These are phyloP conservation scores for Oncopodura yosiiana DNA, from an alignment of 1,140 invertebrate genomes.

Conservation along the genomic window DNA sequence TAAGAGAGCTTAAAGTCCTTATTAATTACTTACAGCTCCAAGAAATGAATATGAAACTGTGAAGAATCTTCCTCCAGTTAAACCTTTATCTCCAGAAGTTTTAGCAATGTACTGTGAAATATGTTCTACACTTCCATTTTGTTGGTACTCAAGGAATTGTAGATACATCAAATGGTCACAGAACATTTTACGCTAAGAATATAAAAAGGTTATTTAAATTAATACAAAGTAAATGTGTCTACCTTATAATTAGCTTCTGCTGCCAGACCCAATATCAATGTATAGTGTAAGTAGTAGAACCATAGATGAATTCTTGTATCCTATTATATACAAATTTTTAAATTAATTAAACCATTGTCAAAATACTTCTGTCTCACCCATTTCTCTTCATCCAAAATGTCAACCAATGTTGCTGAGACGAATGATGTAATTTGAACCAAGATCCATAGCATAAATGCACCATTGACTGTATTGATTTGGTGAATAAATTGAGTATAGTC, in stretches of 20 bases:
- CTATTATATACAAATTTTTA: no score
- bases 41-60: conserved; percentile 4
- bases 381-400: neutral
- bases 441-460: neutral
- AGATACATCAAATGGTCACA: no score
- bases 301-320: no score
- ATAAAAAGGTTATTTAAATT: no score
- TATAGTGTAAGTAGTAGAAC: neutral
- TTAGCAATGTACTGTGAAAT: neutral
- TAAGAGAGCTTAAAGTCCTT: no score
- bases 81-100: neutral
- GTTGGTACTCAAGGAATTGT: no score
- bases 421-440: conserved; percentile 4
- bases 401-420: neutral
- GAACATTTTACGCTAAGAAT: no score
- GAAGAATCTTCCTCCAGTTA: neutral
- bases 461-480: no score
- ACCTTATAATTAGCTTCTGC: conserved; percentile 8
- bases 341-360: conserved; percentile 9
- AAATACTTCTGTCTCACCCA: no score
- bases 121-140: no score
- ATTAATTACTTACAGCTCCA: neutral
- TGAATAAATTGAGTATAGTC: no score
- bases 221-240: no score
- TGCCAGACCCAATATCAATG: neutral